Percentiles rank a stretch among this genome's conserved stretches.
Conservation (phyloP, 2,113 vertebrate species). For the Siniperca knerii region DNA sequence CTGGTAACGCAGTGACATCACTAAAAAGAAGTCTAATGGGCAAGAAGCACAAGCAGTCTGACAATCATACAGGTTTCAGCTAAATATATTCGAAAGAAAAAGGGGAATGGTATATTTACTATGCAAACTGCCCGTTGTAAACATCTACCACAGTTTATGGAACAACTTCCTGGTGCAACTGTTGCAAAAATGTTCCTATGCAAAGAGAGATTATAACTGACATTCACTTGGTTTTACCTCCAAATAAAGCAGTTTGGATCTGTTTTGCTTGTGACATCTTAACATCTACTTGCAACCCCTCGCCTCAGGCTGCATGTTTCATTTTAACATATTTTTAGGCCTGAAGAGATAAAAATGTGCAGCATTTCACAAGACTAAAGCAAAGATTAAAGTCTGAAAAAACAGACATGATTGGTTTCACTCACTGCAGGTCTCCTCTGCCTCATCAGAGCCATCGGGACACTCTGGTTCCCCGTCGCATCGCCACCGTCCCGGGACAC, state of each 20-base stretch:
- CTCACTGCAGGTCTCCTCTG: conserved; percentile 94
- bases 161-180: neutral
- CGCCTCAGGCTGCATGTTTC: neutral
- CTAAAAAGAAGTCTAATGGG: neutral
- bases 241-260: neutral
- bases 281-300: neutral
- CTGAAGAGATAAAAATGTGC: neutral
- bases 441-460: conserved; percentile 93
- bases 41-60: neutral
- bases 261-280: neutral
- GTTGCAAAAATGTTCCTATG: neutral
- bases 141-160: neutral
- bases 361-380: neutral
- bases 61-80: neutral
- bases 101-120: neutral
- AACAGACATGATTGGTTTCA: neutral
- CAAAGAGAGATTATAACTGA: neutral
- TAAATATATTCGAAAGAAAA: neutral
- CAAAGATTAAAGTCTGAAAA: neutral
- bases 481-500: conserved; percentile 93
- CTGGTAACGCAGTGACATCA: neutral
- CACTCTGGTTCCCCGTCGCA: conserved; percentile 97
- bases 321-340: neutral
- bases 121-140: neutral
- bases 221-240: neutral